Base-by-base conservation (phyloP, 2,797 vertebrate species). In the Pyrocephalus nanus region DNA sequence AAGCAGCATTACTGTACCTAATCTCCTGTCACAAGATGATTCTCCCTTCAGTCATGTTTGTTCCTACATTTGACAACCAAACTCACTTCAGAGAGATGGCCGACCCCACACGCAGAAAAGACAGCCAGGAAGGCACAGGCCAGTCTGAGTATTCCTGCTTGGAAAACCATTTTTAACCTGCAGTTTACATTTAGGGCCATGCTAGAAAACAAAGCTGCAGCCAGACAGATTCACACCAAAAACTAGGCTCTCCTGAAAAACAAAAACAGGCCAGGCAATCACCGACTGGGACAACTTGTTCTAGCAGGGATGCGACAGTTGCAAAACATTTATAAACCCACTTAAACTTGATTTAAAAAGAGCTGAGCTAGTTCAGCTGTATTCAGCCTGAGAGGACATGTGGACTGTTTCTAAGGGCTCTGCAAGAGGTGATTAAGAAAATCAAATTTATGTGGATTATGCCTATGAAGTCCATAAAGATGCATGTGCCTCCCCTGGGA, bases 341-440 rank as follows among this genome's bases (percentile, higher is more conserved):
- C 67, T 88, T 40, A 45, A 82, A 94, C 60, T 66, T 36, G 48
- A 89, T 91, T 95, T 92, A 5, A 89, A 88, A 92, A 82, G 36
- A 87, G 78, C 92, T 89, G 86, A 87, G 91, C 84, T 78, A 60
- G 71, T 82, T 91, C 70, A 71, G 58, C 69, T 54, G 66, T n/a
- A 58, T 20, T 38, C 74, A 79, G 14, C 60, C 36, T 53, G 27
- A 0, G 0, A 96, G 51, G 54, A 87, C n/a, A 86, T 6, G 51
- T 8, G 40, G 43, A 51, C 60, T 66, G 32, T n/a, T 93, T 66
- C 74, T 89, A 65, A 51, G 30, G 64, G 55, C 38, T 76, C 77
- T 89, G 71, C 67, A 82, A 84, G 38, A 89, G 45, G 23, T 18
- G 45, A 93, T 65, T 57, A 78, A 84, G 64, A 92, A 94, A 88